Evolutionary conservation across 1,140 invertebrate species (phyloP), one percentile per base, ranked within the genome.

Genomic region (Drosophila yakuba): DNA sequence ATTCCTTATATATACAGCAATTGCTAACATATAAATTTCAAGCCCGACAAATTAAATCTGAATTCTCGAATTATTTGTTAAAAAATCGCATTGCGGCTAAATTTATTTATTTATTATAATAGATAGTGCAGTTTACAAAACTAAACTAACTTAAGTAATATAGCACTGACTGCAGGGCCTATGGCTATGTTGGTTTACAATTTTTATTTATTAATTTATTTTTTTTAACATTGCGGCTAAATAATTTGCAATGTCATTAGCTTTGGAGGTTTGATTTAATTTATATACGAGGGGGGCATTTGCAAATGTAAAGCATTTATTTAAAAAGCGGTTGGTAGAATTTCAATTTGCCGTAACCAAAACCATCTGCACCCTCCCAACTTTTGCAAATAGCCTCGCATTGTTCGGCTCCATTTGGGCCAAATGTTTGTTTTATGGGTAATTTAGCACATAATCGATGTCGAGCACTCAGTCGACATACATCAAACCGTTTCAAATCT

Each of bases 371-470:
- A 45, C 23, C 10, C 47, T n/a, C n/a, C 45, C 36, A 17, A 23
- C 50, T 55, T 39, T 36, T 48, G 12, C 67, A 50, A 71, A 69
- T 69, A 69, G 67, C 44, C 66, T 47, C 44, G 52, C 59, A 67
- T 64, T 75, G 72, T 75, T 52, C 44, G 74, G 55, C 36, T 52
- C 55, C 74, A 77, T 77, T 77, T 77, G 15, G 63, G 62, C 73
- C 67, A 68, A 55, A 61, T 77, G 74, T 68, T 73, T 72, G 62
- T 66, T 76, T 50, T 79, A 48, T 84, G 82, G 52, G 82, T 83
- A 86, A 82, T 88, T 86, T 88, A 86, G 82, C 82, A 86, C 83
- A 73, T 79, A 86, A 86, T 86, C 82, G 75, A 88, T 86, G 66
- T 28, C 15, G 66, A 66, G 52, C 71, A 41, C 77, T 68, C 25